Evolutionary conservation across 2,888 invertebrate species (phyloP), one percentile per base, ranked within the genome.

Genomic region (Digitonthophagus gazella): DNA sequence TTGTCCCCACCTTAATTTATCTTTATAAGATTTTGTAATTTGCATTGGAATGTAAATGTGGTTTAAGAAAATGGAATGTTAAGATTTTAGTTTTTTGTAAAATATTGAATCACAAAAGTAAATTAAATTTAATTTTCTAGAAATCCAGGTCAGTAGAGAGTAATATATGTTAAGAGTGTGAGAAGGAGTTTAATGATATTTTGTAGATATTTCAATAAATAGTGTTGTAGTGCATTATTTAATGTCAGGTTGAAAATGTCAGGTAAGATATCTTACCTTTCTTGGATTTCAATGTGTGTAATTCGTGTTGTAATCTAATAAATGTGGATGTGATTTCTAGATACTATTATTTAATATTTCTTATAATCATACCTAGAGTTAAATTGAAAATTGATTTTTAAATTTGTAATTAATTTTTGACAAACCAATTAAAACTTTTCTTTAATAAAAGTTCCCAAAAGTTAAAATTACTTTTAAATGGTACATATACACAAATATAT

Each of bases 401-500:
- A n/a, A n/a, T n/a, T n/a, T n/a, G n/a, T n/a, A n/a, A n/a, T n/a
- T n/a, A n/a, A n/a, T 44, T 44, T 44, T 11, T 44, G 11, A 44
- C 11, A 11, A 44, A 44, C 28, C 28, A 44, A 44, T 44, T 44
- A 44, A 44, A 44, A 44, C 28, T 44, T 44, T 44, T 44, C 28
- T 44, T 22, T 44, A 44, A 44, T n/a, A n/a, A n/a, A n/a, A n/a
- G n/a, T n/a, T n/a, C n/a, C n/a, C n/a, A n/a, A n/a, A 15, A 57
- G n/a, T 5, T 1, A n/a, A 3, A 5, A 57, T 57, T n/a, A n/a
- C n/a, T n/a, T n/a, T n/a, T n/a, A n/a, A n/a, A n/a, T n/a, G n/a
- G 15, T 44, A 44, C 54, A 44, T 16, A 57, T 57, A n/a, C 57
- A 57, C n/a, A 57, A 57, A 57, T 57, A 16, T 57, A 15, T 57